phyloP scores from a whole-genome alignment of 2,113 vertebrate genomes.

The Pluvialis apricaria region DNA sequence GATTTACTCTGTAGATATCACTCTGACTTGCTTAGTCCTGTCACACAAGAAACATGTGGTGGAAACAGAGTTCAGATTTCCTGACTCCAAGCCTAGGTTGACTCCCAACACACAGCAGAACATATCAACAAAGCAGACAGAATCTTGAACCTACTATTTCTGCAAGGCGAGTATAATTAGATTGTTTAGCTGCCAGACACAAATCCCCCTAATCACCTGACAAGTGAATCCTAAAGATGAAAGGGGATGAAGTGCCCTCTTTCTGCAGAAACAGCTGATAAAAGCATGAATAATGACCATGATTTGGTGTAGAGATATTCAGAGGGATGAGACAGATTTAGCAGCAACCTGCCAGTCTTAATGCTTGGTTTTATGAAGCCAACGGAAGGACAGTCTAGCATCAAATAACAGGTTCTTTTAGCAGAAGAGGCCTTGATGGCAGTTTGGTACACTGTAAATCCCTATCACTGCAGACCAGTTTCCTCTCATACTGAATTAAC shows the following conservation, averaged over 20 bases:
- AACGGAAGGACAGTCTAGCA: background rate
- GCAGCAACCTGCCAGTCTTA: background rate
- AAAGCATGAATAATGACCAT: background rate
- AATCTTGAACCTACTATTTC: background rate
- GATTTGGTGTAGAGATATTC: background rate
- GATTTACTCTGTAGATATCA: background rate
- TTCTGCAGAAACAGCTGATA: background rate
- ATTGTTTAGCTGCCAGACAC: background rate
- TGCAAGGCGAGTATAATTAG: background rate
- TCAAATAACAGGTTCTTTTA: background rate
- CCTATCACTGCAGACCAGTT: background rate
- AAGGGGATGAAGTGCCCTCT: background rate
- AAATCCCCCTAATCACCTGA: background rate
- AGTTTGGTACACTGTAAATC: background rate
- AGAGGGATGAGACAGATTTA: background rate
- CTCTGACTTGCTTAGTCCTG: background rate
- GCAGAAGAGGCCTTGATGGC: background rate
- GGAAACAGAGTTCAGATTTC: background rate
- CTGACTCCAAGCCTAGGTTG: background rate
- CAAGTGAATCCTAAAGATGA: background rate
- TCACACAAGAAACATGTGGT: background rate
- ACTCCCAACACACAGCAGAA: background rate
- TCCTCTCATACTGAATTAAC: background rate
- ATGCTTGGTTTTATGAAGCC: background rate
- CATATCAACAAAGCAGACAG: background rate